These are phyloP conservation scores for Carabus problematicus DNA, from an alignment of 2,888 invertebrate species.

Conservation along the genomic window DNA sequence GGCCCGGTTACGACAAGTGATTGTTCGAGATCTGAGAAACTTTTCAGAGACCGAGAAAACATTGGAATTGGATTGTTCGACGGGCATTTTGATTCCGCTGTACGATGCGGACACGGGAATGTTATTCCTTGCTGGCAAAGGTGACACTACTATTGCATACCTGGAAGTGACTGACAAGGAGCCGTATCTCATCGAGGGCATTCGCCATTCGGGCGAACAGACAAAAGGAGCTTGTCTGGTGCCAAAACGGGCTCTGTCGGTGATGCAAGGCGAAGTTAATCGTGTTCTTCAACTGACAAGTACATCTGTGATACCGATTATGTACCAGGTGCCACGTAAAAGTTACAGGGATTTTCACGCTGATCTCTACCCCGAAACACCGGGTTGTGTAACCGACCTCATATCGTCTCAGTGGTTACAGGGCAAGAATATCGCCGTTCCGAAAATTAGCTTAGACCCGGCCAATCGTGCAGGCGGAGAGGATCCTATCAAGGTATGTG, in stretches of 20 bases:
- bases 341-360: constrained; percentile 82
- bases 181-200: constrained; percentile 87
- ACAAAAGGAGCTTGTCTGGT: constrained; percentile 93
- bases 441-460: constrained; percentile 85
- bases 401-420: constrained; percentile 83
- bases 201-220: constrained; percentile 90
- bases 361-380: constrained; percentile 92
- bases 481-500: constrained; percentile 67
- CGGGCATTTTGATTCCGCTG: constrained; percentile 90
- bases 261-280: constrained; percentile 98
- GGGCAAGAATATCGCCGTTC: constrained; percentile 76
- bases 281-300: constrained; percentile 87
- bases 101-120: constrained; percentile 94
- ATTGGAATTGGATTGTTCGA: constrained; percentile 83
- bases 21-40: constrained; percentile 86
- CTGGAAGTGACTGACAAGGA: constrained; percentile 90
- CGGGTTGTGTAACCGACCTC: constrained; percentile 79
- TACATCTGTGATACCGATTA: constrained; percentile 87
- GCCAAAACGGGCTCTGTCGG: constrained; percentile 88
- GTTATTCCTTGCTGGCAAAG: constrained; percentile 94
- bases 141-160: constrained; percentile 89
- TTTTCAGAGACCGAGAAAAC: constrained; percentile 79
- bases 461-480: constrained; percentile 71
- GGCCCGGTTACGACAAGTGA: constrained; percentile 85
- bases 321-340: constrained; percentile 75